Evolutionary conservation across 2,797 vertebrate genomes (phyloP), one percentile per base, ranked within the genome.

Genomic region (Labeo calbasu): DNA sequence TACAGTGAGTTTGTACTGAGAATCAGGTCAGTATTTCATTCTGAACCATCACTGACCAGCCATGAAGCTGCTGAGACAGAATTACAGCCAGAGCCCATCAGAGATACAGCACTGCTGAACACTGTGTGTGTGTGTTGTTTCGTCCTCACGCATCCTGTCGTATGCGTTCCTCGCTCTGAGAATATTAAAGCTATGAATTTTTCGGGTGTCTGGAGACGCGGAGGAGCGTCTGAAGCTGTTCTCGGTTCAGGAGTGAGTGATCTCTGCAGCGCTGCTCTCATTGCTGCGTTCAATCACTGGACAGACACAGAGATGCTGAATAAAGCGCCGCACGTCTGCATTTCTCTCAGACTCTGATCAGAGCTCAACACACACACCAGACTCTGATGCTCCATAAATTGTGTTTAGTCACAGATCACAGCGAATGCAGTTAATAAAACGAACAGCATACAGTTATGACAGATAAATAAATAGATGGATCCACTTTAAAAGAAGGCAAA

Each of bases 141-240:
- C 6, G 40, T 43, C 40, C 40, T 43, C 40, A 43, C 9, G 40
- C 9, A n/a, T 21, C n/a, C 32, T 36, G 32, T 36, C 32, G 55
- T 59, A 1, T 11, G 23, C 14, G 59, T 32, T 68, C 28, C 65
- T 68, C 32, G 9, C 65, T 36, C 17, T 36, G 65, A 68, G 32
- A 68, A 21, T 68, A 68, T 68, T 68, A 68, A 68, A 68, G 65
- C 65, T 40, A 40, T 68, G 3, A 68, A 68, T 40, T 68, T 19
- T 68, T 36, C 3, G 32, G 17, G 15, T 40, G 32, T 36, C 17
- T 10, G 8, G 9, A 68, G 65, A 15, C 36, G 7, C 17, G 32
- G 4, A 40, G 8, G 61, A 68, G 17, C 3, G 3, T 65, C 61
- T 63, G 23, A 21, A 55, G 17, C 51, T 11, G 43, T 46, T 46